Percentiles rank a stretch among this genome's conserved stretches.
Evolutionary conservation across 2,888 invertebrate species (phyloP).

Genomic region (Tuta absoluta): DNA sequence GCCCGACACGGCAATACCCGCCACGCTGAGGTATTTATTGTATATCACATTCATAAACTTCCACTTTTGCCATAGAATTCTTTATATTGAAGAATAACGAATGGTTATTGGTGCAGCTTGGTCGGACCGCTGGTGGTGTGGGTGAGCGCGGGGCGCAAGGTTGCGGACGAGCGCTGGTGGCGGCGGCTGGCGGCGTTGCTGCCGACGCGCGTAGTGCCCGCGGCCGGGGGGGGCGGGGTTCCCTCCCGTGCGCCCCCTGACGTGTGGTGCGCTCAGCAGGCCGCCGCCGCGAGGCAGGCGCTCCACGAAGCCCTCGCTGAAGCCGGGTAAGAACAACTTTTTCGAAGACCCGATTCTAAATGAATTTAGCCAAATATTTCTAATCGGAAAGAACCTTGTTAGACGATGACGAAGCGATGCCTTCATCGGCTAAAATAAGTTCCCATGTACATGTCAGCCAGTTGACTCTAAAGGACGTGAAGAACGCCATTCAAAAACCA

Average conservation of each 20-base stretch:
- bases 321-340: slow-evolving; percentile 47
- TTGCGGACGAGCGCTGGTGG: slow-evolving; percentile 44
- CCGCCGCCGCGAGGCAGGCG: slow-evolving; percentile 48
- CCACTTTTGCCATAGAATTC: no score
- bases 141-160: slow-evolving; percentile 43
- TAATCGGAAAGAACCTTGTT: no score
- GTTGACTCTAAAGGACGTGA: no score
- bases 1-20: slow-evolving; percentile 38
- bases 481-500: no score
- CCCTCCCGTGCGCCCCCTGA: slow-evolving; percentile 37
- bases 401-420: no score
- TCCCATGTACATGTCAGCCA: no score
- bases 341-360: no score
- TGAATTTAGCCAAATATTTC: no score
- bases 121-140: slow-evolving; percentile 46
- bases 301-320: slow-evolving; percentile 53
- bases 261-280: slow-evolving; percentile 53
- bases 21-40: neutral
- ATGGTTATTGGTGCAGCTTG: slow-evolving; percentile 21
- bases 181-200: slow-evolving; percentile 49
- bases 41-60: slow-evolving; percentile 24
- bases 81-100: no score
- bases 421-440: no score
- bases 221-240: slow-evolving; percentile 37
- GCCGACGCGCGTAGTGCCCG: slow-evolving; percentile 49